Conservation (phyloP, 2,113 vertebrate genomes). For the Asarcornis scutulata region DNA sequence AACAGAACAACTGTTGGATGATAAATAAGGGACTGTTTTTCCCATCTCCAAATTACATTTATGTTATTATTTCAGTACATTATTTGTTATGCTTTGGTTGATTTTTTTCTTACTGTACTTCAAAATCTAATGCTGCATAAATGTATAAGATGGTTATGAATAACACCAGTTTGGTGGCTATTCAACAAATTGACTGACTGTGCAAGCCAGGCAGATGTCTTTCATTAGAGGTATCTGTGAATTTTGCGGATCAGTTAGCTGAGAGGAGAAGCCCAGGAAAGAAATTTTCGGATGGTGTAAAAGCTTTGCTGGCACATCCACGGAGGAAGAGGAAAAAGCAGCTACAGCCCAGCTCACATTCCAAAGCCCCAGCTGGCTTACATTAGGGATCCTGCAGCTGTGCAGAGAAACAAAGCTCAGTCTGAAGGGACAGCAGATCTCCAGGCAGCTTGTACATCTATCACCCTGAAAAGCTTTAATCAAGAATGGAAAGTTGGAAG, state of each 20-base stretch:
- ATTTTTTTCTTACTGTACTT: not conserved
- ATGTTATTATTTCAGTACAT: not conserved
- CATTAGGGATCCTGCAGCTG: constrained; percentile 29
- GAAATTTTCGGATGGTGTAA: not conserved
- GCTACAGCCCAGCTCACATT: not conserved
- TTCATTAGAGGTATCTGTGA: not conserved
- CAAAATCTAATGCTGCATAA: not conserved
- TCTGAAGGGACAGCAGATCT: not conserved
- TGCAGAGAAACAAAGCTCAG: not conserved
- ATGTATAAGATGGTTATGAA: not conserved
- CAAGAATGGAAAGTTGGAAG: not conserved
- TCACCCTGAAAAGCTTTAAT: not conserved
- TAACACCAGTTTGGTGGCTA: not conserved
- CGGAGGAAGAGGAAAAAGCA: not conserved
- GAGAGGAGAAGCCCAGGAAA: not conserved
- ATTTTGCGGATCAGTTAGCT: not conserved
- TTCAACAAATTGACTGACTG: not conserved
- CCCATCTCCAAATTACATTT: not conserved
- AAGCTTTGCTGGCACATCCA: not conserved
- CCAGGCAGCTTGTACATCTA: not conserved
- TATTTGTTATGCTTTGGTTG: not conserved
- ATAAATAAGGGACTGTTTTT: not conserved
- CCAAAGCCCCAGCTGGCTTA: constrained; percentile 9
- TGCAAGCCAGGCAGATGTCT: not conserved
- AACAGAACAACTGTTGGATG: not conserved